Percentiles rank a stretch among this genome's conserved stretches.
Evolutionary conservation across 2,113 vertebrate genomes (phyloP).

Genomic region (Corapipo altera): DNA sequence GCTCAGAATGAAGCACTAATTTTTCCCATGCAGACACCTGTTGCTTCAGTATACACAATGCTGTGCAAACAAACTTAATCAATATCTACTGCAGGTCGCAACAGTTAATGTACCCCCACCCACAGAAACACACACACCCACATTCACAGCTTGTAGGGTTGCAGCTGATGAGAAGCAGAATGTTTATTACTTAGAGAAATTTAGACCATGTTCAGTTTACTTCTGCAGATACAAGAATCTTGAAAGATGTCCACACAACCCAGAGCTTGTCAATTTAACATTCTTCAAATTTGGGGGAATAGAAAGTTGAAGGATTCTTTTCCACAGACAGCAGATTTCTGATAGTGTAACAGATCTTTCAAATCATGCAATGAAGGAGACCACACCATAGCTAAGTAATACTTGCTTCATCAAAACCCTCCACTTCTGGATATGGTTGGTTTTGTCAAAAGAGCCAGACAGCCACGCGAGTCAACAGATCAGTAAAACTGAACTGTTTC

Average conservation of each 20-base stretch:
- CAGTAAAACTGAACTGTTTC: neutral
- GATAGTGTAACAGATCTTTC: neutral
- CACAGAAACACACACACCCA: neutral
- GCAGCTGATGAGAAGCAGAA: neutral
- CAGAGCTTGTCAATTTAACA: neutral
- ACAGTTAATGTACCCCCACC: neutral
- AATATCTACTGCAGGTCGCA: neutral
- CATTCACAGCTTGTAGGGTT: neutral
- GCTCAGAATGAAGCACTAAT: neutral
- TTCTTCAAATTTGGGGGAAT: neutral
- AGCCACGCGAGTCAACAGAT: neutral
- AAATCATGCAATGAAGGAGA: neutral
- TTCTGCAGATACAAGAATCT: neutral
- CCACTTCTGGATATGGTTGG: neutral
- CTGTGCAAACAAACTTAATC: neutral
- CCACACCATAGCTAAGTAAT: neutral
- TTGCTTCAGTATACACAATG: neutral
- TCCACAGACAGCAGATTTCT: neutral
- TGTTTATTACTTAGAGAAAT: neutral
- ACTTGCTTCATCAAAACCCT: neutral
- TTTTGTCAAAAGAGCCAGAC: neutral
- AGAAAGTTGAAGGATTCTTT: neutral
- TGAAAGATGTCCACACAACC: neutral
- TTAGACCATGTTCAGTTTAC: neutral
- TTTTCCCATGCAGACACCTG: neutral